Base-by-base conservation (phyloP, 2,888 invertebrate species). In the Macaria notata region DNA sequence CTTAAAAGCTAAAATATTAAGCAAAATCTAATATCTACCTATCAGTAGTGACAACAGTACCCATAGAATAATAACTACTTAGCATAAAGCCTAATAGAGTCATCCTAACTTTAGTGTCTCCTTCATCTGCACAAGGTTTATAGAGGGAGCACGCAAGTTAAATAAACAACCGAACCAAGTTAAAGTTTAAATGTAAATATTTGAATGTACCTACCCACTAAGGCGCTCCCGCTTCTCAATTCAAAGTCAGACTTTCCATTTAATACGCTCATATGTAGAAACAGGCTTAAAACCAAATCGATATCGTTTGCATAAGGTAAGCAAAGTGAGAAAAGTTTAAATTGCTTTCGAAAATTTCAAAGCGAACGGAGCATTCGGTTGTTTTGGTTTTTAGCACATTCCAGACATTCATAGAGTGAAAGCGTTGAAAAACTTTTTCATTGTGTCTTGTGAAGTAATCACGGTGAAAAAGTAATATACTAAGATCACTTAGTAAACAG, bases 141-240 rank as follows among this genome's bases (percentile, higher is more conserved):
- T 6, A 30, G 9, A 38, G 9, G 4, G 9, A 38, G 9, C 4
- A 38, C 38, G 29, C 36, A 39, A 47, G 9, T 48, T 48, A 30
- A 48, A 48, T 48, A 48, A 39, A 48, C n/a, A 39, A 9, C 19
- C 30, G 49, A 41, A 7, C 31, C 6, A 31, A 49, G 9, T 4
- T 31, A 49, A 49, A 42, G 42, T 49, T 42, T 31, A 31, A 42
- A 41, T 31, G 4, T 31, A 41, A 49, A 49, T 42, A 42, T 49
- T 49, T 31, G 31, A 49, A 42, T 31, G 31, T 8, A 41, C 31
- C n/a, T 8, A 41, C 31, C n/a, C 19, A 31, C n/a, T 31, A 31
- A 31, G 6, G 49, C 9, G 49, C 49, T 49, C 9, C 8, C 5
- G 9, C 6, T 8, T 8, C 41, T 41, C 41, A 8, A 41, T 41